phyloP scores from a whole-genome alignment of 1,140 invertebrate genomes.

The Ips nitidus region DNA sequence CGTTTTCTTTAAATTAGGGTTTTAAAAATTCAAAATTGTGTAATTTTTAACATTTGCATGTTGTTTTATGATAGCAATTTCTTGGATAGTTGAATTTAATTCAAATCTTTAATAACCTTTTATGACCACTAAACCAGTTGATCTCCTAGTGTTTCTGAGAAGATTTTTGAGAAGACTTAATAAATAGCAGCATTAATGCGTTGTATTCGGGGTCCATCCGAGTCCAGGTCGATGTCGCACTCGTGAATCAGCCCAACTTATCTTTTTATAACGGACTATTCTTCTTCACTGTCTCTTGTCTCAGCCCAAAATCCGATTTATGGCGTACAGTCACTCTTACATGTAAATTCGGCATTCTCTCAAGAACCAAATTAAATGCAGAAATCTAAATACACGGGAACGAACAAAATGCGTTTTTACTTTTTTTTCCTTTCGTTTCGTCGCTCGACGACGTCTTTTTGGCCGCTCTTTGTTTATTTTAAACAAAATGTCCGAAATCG shows the following conservation, averaged over 20 bases:
- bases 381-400: conserved; percentile 37
- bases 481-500: conserved; percentile 22
- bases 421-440: conserved; percentile 17
- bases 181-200: no score
- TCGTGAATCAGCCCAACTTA: conserved; percentile 42
- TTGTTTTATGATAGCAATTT: no score
- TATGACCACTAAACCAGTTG: no score
- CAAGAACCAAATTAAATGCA: conserved; percentile 39
- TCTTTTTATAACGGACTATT: conserved; percentile 41
- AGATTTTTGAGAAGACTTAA: no score
- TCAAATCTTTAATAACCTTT: no score
- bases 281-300: conserved; percentile 38
- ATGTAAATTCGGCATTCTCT: conserved; percentile 40
- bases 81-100: no score
- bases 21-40: no score
- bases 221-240: neutral
- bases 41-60: no score
- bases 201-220: no score
- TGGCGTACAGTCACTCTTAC: conserved; percentile 40
- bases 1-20: no score
- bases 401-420: conserved; percentile 36
- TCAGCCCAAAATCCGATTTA: conserved; percentile 36
- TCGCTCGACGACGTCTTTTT: conserved; percentile 10
- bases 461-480: conserved; percentile 30
- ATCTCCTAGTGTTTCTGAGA: no score